A percentile compares a stretch with the other conserved stretches of the same genome.
Evolutionary conservation across 2,113 vertebrate species (phyloP).

Genomic region (Donacobius atricapilla): DNA sequence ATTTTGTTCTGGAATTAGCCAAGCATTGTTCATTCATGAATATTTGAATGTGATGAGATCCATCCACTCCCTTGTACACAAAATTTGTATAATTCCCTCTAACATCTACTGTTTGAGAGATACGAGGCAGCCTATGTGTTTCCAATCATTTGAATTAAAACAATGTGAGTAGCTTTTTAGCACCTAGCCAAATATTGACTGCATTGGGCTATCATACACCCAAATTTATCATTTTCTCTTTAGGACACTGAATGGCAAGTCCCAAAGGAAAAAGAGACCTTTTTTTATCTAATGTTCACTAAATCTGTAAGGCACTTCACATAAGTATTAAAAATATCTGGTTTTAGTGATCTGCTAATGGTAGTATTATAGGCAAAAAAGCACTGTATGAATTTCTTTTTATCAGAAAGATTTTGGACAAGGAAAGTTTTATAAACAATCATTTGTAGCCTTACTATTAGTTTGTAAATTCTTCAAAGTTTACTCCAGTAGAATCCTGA

Average conservation of each 20-base stretch:
- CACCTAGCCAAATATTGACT: background rate
- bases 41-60: background rate
- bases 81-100: background rate
- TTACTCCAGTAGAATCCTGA: background rate
- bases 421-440: background rate
- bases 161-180: background rate
- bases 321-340: background rate
- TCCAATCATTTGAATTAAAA: background rate
- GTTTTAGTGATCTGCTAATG: background rate
- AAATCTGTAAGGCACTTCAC: background rate
- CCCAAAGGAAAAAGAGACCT: background rate
- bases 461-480: background rate
- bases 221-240: background rate
- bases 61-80: background rate
- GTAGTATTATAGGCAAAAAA: background rate
- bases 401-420: background rate
- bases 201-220: background rate
- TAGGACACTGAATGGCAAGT: background rate
- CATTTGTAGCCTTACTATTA: background rate
- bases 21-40: constrained; percentile 4
- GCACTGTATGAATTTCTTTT: background rate
- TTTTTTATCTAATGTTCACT: background rate
- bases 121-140: background rate
- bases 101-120: background rate
- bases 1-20: background rate